These are phyloP conservation scores for Caranx melampygus DNA, from an alignment of 2,113 vertebrate genomes.

Conservation along the genomic window DNA sequence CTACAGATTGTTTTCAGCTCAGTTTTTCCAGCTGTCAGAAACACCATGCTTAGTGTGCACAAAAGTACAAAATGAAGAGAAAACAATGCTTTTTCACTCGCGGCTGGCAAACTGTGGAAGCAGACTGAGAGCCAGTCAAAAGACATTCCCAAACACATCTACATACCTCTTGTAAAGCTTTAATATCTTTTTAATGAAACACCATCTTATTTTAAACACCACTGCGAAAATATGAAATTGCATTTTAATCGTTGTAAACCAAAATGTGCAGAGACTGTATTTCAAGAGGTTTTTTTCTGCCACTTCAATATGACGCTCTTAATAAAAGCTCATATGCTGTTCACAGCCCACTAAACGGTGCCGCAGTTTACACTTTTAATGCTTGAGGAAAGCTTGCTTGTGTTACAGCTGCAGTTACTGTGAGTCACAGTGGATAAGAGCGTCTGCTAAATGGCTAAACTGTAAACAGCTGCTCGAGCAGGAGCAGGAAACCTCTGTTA, in stretches of 20 bases:
- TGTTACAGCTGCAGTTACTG: conserved; percentile 29
- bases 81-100: background rate
- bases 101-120: background rate
- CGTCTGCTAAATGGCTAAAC: conserved; percentile 22
- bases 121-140: background rate
- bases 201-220: background rate
- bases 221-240: background rate
- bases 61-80: background rate
- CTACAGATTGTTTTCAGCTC: too few relatives aligned
- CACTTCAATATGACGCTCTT: conserved; percentile 14
- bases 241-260: background rate
- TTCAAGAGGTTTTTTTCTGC: conserved; percentile 1
- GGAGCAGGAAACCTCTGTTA: conserved; percentile 41
- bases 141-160: background rate
- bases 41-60: too few relatives aligned
- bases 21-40: too few relatives aligned
- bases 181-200: conserved; percentile 13
- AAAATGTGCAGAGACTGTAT: background rate
- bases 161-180: background rate
- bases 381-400: conserved; percentile 31
- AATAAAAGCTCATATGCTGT: conserved; percentile 23
- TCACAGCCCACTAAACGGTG: conserved; percentile 3
- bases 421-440: conserved; percentile 21
- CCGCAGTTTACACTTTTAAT: conserved; percentile 15
- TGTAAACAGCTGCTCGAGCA: conserved; percentile 45